These are phyloP conservation scores for Microctonus hyperodae DNA, from an alignment of 2,888 invertebrate genomes.

Conservation along the genomic window DNA sequence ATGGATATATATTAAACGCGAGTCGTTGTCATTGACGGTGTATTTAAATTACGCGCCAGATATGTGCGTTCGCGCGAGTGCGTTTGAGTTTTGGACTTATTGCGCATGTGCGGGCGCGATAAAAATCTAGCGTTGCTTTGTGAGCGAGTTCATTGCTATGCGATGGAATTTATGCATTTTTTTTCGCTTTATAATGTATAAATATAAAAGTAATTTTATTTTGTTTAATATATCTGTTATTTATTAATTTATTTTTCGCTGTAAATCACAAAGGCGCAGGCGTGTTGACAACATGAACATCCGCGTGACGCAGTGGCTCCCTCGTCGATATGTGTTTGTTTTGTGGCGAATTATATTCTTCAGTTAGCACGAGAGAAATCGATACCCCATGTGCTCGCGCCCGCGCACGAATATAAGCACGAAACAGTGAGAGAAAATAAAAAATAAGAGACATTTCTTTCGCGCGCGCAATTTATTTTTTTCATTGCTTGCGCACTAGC, in stretches of 20 bases:
- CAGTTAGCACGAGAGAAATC: conserved; percentile 6
- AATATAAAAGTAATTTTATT: conserved; percentile 16
- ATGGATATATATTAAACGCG: not conserved
- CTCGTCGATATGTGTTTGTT: conserved; percentile 32
- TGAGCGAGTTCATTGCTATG: conserved; percentile 60
- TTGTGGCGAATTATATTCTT: not conserved
- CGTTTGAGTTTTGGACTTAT: conserved; percentile 26
- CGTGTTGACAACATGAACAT: conserved; percentile 37
- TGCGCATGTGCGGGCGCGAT: conserved; percentile 44
- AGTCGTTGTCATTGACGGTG: not conserved
- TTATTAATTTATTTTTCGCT: conserved; percentile 8
- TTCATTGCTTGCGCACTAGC: not conserved
- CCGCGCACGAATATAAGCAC: no score
- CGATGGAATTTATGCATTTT: conserved; percentile 36
- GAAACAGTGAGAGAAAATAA: not conserved
- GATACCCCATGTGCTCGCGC: conserved; percentile 12
- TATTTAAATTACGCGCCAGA: conserved; percentile 16
- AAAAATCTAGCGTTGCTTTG: conserved; percentile 62
- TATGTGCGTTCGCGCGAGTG: conserved; percentile 1
- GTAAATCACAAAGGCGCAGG: conserved; percentile 31
- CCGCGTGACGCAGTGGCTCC: conserved; percentile 4
- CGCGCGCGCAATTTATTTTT: not conserved
- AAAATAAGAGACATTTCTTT: not conserved
- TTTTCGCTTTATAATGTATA: not conserved
- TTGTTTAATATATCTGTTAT: not conserved